Conservation (phyloP, 2,113 vertebrate species). For the Glaucidium brasilianum region DNA sequence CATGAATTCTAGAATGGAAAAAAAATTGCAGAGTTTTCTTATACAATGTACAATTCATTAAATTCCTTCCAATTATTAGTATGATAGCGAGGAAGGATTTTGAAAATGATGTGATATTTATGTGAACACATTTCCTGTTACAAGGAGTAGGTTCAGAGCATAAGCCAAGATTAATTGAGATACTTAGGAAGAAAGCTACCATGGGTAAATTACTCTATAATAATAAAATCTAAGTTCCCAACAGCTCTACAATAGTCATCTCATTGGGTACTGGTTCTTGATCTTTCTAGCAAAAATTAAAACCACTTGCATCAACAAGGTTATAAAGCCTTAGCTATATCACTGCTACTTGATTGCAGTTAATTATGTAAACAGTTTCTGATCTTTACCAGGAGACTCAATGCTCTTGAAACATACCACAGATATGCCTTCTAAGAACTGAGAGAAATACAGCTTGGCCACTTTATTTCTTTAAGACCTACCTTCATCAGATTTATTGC, state of each 20-base stretch:
- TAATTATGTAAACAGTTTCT: not conserved
- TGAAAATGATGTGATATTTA: not conserved
- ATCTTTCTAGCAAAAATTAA: not conserved
- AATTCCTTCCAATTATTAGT: not conserved
- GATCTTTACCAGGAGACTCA: not conserved
- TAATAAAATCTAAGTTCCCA: not conserved
- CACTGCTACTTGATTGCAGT: not conserved
- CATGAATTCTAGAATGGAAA: not conserved
- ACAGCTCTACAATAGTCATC: not conserved
- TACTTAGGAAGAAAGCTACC: not conserved
- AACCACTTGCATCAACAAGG: not conserved
- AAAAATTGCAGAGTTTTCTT: rapidly evolving
- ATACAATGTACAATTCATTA: not conserved
- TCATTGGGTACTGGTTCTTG: not conserved
- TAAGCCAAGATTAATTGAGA: not conserved
- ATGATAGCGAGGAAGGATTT: not conserved
- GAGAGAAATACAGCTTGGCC: not conserved
- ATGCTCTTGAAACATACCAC: not conserved
- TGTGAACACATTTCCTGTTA: not conserved
- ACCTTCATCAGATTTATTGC: not conserved
- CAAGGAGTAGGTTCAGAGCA: not conserved
- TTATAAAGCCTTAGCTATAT: not conserved
- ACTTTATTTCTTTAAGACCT: not conserved
- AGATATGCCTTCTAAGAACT: not conserved
- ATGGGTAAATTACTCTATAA: not conserved